Conservation (phyloP, 1,140 invertebrate genomes). For the Drosophila nigromelanica region DNA sequence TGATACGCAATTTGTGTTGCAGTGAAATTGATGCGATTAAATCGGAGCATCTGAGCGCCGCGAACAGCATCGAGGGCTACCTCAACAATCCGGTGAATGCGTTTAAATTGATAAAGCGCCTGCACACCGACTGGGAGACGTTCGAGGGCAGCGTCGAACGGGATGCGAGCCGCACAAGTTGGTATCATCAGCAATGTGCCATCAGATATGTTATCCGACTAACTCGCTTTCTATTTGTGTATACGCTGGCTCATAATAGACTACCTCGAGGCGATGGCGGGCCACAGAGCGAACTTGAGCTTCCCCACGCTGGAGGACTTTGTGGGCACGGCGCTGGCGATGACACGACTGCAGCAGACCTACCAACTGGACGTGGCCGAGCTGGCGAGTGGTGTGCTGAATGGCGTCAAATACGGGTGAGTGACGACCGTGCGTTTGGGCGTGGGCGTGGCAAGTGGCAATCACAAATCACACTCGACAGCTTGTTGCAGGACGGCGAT, state of each 20-base stretch:
- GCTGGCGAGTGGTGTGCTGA: constrained; percentile 94
- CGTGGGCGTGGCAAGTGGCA: constrained; percentile 10
- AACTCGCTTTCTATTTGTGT: constrained; percentile 21
- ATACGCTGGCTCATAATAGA: constrained; percentile 83
- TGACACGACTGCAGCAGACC: constrained; percentile 97
- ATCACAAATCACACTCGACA: constrained; percentile 29
- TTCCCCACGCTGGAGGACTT: constrained; percentile 95
- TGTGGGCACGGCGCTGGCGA: constrained; percentile 95
- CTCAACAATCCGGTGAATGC: constrained; percentile 98
- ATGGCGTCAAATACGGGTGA: constrained; percentile 93
- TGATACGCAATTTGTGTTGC: constrained; percentile 12
- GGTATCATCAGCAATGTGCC: constrained; percentile 13
- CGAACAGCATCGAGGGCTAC: constrained; percentile 91
- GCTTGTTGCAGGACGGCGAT: constrained; percentile 85
- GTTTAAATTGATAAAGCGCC: constrained; percentile 96
- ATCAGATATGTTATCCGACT: constrained; percentile 7
- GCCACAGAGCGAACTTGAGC: constrained; percentile 88
- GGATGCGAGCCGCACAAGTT: constrained; percentile 54
- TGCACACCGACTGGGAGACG: constrained; percentile 94
- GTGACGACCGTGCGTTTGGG: constrained; percentile 4
- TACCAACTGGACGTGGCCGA: constrained; percentile 95
- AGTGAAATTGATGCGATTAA: constrained; percentile 89
- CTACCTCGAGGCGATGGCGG: constrained; percentile 89
- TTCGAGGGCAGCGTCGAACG: constrained; percentile 83
- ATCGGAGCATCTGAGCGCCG: constrained; percentile 90